Percentiles rank a stretch among this genome's conserved stretches.
Conservation (phyloP, 2,888 invertebrate species). For the Candidula unifasciata region DNA sequence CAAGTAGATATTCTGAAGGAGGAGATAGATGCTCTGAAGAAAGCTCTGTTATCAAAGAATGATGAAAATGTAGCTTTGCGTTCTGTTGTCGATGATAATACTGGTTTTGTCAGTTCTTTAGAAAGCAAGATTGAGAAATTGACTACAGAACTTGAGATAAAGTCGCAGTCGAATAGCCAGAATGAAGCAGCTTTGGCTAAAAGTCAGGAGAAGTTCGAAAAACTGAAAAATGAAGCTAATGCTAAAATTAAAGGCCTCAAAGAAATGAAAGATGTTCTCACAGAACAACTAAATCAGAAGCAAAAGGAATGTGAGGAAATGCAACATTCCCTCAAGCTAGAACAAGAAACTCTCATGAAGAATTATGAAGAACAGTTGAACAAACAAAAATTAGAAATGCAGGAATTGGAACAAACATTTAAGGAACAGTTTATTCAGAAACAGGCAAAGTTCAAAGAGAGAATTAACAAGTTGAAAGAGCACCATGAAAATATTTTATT, state of each 20-base stretch:
- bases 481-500: slow-evolving; percentile 66
- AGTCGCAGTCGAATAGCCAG: slow-evolving; percentile 53
- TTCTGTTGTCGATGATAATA: slow-evolving; percentile 59
- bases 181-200: slow-evolving; percentile 54
- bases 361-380: slow-evolving; percentile 58
- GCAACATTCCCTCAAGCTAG: slow-evolving; percentile 25
- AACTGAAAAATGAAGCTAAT: slow-evolving; percentile 66
- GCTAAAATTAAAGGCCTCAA: slow-evolving; percentile 65
- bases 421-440: slow-evolving; percentile 68
- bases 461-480: slow-evolving; percentile 68
- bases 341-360: slow-evolving; percentile 53
- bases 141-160: slow-evolving; percentile 62
- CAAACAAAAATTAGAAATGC: slow-evolving; percentile 56
- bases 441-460: slow-evolving; percentile 69
- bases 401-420: slow-evolving; percentile 61
- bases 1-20: slow-evolving; percentile 30
- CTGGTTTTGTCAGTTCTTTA: slow-evolving; percentile 50
- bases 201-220: slow-evolving; percentile 60
- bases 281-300: slow-evolving; percentile 50
- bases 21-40: slow-evolving; percentile 54
- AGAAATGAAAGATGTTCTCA: slow-evolving; percentile 59
- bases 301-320: slow-evolving; percentile 53
- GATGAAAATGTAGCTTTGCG: slow-evolving; percentile 60
- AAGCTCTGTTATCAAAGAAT: slow-evolving; percentile 57
- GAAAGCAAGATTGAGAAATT: slow-evolving; percentile 57